phyloP scores from a whole-genome alignment of 2,888 invertebrate genomes.

The Morpho achilles region DNA sequence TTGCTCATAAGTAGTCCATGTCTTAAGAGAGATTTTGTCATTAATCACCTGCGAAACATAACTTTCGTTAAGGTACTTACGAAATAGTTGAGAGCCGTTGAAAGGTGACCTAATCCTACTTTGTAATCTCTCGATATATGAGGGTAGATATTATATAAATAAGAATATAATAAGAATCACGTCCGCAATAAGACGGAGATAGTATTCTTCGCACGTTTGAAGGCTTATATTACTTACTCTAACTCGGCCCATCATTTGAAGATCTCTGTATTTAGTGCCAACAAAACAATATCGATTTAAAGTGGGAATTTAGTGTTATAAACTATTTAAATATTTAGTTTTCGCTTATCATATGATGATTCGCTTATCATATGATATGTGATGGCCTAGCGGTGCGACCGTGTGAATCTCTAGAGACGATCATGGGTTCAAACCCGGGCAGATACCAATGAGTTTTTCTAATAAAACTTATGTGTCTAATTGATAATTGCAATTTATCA shows the following conservation, averaged over 20 bases:
- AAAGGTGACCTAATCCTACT: slow-evolving; percentile 65
- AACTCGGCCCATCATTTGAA: slow-evolving; percentile 63
- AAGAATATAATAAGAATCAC: slow-evolving; percentile 75
- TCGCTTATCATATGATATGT: no score
- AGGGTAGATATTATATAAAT: slow-evolving; percentile 34
- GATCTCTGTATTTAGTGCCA: neutral
- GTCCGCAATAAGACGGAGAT: slow-evolving; percentile 71
- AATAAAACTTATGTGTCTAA: no score
- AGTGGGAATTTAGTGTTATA: no score
- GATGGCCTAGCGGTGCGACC: no score
- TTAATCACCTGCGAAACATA: slow-evolving; percentile 11
- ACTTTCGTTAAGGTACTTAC: slow-evolving; percentile 26
- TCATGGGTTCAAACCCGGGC: no score
- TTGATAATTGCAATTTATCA: no score
- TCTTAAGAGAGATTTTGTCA: slow-evolving; percentile 14
- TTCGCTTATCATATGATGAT: no score
- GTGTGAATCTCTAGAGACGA: no score
- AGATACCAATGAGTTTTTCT: no score
- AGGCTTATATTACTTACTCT: slow-evolving; percentile 58
- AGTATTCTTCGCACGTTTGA: slow-evolving; percentile 72
- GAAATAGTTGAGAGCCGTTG: slow-evolving; percentile 41
- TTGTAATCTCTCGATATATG: slow-evolving; percentile 58
- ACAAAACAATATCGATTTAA: no score
- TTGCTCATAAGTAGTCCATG: neutral
- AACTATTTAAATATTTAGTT: no score